These are phyloP conservation scores for Nipponacmea schrenckii DNA, from an alignment of 2,888 invertebrate genomes.

Conservation along the genomic window DNA sequence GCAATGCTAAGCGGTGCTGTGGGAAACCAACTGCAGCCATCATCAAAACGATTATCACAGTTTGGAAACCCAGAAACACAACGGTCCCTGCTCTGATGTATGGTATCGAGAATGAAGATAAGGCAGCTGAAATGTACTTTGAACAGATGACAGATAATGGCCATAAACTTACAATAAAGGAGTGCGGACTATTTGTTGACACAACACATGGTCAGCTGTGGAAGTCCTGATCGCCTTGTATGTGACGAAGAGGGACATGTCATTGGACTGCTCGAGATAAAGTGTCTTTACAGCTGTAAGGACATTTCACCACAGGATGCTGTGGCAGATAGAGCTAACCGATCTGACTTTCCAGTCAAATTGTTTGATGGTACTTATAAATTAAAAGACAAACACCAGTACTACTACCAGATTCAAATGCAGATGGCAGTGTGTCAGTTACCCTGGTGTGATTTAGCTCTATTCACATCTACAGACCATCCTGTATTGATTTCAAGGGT, in stretches of 20 bases:
- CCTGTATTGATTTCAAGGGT: conserved; percentile 4
- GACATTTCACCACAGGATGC: conserved; percentile 8
- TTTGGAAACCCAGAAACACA: neutral
- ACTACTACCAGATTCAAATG: conserved; percentile 19
- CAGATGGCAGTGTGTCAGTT: conserved; percentile 16
- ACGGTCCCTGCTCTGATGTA: conserved; percentile 6
- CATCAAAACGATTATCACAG: neutral
- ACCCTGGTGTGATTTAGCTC: conserved; percentile 20
- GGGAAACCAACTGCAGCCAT: neutral
- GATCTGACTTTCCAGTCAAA: neutral
- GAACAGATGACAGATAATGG: neutral
- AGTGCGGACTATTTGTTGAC: conserved; percentile 17
- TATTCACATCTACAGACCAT: neutral
- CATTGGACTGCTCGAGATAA: conserved; percentile 13
- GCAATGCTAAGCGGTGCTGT: conserved; percentile 14
- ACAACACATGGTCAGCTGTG: conserved; percentile 14
- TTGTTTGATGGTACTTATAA: neutral
- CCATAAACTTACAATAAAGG: neutral
- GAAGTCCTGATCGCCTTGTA: conserved; percentile 14
- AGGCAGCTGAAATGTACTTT: conserved; percentile 11
- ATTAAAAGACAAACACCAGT: conserved; percentile 14
- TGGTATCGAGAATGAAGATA: conserved; percentile 16
- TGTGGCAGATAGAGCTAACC: neutral
- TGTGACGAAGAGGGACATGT: neutral
- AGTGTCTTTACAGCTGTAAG: neutral